Base-by-base conservation (phyloP, 2,797 vertebrate genomes). In the Australoheros facetus region DNA sequence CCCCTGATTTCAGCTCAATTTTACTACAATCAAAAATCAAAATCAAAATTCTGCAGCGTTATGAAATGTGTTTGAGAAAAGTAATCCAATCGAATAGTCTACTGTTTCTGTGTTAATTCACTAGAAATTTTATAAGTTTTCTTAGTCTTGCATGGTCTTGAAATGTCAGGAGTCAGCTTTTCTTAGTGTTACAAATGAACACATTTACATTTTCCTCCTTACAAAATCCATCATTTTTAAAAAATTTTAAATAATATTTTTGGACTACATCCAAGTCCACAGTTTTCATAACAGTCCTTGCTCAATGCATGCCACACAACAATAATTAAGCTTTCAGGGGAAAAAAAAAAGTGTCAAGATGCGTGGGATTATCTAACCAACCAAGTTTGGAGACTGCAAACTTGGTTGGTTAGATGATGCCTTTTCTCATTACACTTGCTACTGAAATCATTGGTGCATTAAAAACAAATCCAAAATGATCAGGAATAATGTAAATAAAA, bases 331-430 rank as follows among this genome's bases (percentile, higher is more conserved):
- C 55, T 75, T 83, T 83, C 16, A 53, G 14, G n/a, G n/a, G 32
- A 0, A n/a, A n/a, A 59, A 19, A 1, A 30, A 79, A 80, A 64
- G 58, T 79, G 79, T 79, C 10, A 80, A 71, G 76, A 82, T 84
- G 84, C 1, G 71, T 86, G 83, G 80, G 85, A 89, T 80, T 84
- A 89, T 17, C 58, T 77, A 90, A 90, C 66, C 13, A 34, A 74
- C 70, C 53, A 70, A 75, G 55, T 74, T 77, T 77, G 34, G 32
- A 77, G 14, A 69, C 42, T 74, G 34, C 54, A 73, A 60, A n/a
- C n/a, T n/a, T n/a, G n/a, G n/a, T n/a, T n/a, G n/a, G n/a, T n/a
- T n/a, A n/a, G n/a, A n/a, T n/a, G n/a, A n/a, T n/a, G n/a, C 23
- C 64, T 80, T 84, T 81, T 74, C 37, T 81, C 59, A 75, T 56